Conservation (phyloP, 2,888 invertebrate species). For the Phorcus lineatus region DNA sequence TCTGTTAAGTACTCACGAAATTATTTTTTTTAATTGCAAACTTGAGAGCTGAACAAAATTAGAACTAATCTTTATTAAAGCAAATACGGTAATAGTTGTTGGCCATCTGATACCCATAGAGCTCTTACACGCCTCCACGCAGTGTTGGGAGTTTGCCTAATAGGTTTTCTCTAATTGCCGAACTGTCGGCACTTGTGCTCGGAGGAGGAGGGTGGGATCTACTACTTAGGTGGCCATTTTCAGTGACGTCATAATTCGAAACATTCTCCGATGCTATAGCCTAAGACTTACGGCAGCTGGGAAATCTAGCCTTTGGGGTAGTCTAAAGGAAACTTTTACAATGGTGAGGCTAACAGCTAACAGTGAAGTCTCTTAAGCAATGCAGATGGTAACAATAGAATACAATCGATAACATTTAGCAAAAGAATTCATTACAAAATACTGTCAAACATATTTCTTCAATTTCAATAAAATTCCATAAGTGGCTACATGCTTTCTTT, state of each 20-base stretch:
- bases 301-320: background rate
- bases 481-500: too few relatives aligned
- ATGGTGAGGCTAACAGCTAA: background rate
- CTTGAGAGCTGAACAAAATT: too few relatives aligned
- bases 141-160: background rate
- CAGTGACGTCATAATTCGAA: slow-evolving; percentile 22
- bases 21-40: too few relatives aligned
- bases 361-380: too few relatives aligned
- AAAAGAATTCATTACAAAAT: too few relatives aligned
- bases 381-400: too few relatives aligned
- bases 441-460: too few relatives aligned
- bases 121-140: background rate
- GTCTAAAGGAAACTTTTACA: background rate
- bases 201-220: background rate
- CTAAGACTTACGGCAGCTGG: background rate
- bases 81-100: background rate
- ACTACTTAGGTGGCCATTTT: slow-evolving; percentile 19
- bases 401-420: too few relatives aligned
- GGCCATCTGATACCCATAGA: slow-evolving; percentile 2
- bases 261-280: background rate
- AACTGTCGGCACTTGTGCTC: background rate
- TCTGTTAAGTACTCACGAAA: too few relatives aligned
- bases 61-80: too few relatives aligned
- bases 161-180: background rate
- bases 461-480: too few relatives aligned